Percentiles rank a stretch among this genome's conserved stretches.
Evolutionary conservation across 2,113 vertebrate species (phyloP).

Genomic region (cat (Felis catus)): DNA sequence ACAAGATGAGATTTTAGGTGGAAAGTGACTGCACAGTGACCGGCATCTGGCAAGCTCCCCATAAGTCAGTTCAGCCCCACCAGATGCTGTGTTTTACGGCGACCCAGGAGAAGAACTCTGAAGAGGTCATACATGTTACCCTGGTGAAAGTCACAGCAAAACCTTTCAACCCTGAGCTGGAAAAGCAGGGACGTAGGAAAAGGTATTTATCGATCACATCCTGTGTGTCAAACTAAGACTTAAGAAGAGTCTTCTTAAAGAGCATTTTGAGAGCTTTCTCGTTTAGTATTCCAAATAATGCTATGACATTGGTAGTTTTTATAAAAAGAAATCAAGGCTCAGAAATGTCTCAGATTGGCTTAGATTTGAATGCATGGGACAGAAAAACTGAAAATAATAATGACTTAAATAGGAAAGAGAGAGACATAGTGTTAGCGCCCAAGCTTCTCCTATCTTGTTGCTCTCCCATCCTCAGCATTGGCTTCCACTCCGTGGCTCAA

Average conservation of each 20-base stretch:
- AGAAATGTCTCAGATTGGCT: background rate
- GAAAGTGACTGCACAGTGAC: background rate
- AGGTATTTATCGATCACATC: background rate
- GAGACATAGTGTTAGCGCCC: background rate
- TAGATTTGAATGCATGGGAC: background rate
- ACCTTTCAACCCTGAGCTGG: background rate
- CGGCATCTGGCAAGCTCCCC: background rate
- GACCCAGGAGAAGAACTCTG: background rate
- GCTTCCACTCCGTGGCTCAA: background rate
- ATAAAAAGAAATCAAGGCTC: background rate
- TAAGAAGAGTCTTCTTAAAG: background rate
- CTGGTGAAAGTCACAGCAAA: background rate
- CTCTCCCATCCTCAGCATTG: background rate
- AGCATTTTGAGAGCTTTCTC: background rate
- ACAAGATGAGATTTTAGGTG: background rate
- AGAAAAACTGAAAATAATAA: background rate
- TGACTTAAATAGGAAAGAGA: background rate
- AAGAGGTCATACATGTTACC: background rate
- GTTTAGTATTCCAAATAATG: background rate
- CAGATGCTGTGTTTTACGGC: background rate
- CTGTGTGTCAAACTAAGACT: background rate
- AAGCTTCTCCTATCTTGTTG: background rate
- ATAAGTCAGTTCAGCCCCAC: background rate
- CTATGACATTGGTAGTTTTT: background rate
- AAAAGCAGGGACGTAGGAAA: background rate